Evolutionary conservation across 2,888 invertebrate species (phyloP), one percentile per base, ranked within the genome.

Genomic region (Gerris lacustris): DNA sequence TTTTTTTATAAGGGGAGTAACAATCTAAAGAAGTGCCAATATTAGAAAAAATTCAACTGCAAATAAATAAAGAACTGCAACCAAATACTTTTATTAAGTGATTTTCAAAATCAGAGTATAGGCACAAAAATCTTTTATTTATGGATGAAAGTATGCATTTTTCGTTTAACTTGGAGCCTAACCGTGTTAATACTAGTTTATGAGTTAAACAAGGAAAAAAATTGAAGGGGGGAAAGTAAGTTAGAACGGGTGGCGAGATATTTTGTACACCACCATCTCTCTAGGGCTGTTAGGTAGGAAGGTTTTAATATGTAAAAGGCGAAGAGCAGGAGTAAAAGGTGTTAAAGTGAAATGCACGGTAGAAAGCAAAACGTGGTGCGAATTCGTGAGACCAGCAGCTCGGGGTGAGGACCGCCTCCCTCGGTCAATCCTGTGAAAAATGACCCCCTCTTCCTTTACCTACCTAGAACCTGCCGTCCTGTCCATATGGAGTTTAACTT

Each of bases 401-500:
- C 55, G 15, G 55, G 55, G 55, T 1, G 55, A 5, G 15, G 15
- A 5, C 15, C 2, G 1, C 9, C 55, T 5, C 55, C 55, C 55
- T 55, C 55, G 55, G 55, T 55, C 55, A 55, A 55, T 55, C 55
- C 15, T 11, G 55, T 55, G 55, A 55, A 55, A 55, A 55, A 55
- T 55, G 55, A 15, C 9, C 55, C 55, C 15, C 55, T 55, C 55
- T 55, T 11, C 9, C 55, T 55, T 55, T 15, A 5, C 9, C 55
- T 55, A 11, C 55, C 55, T 11, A 11, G 15, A 9, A 9, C 55
- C 15, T 55, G 55, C 15, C n/a, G n/a, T n/a, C 55, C 55, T 55
- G 15, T 55, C 55, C 55, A 55, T 55, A 55, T 55, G 55, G 55
- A 55, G 55, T 55, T 55, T 55, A 55, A 55, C 55, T 55, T 55